Percentiles rank a stretch among this genome's conserved stretches.
These are phyloP conservation scores for Grallaria varia DNA, from an alignment of 2,113 vertebrate species.

Conservation along the genomic window DNA sequence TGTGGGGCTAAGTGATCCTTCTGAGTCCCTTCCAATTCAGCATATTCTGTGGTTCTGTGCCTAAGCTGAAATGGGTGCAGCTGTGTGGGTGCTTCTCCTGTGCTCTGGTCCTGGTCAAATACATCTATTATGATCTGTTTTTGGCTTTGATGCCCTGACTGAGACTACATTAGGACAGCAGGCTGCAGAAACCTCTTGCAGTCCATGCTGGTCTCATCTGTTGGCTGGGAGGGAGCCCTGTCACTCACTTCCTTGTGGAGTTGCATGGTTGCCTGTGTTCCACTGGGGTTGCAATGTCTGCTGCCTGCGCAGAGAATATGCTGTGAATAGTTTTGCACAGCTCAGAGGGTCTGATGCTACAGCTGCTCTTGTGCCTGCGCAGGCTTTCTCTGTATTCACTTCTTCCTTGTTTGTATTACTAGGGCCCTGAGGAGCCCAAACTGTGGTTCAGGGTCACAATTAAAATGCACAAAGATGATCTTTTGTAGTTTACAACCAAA, in stretches of 20 bases:
- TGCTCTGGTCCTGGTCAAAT: neutral
- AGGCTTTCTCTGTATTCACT: neutral
- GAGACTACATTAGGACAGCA: neutral
- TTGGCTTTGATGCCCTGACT: neutral
- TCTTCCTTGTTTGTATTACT: neutral
- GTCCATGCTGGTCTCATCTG: neutral
- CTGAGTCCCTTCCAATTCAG: neutral
- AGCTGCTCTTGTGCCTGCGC: neutral
- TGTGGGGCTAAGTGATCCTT: neutral
- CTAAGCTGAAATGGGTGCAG: neutral
- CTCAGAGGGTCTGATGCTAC: neutral
- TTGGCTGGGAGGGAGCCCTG: neutral
- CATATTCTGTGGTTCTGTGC: accelerated
- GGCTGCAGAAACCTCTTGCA: neutral
- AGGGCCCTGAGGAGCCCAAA: neutral
- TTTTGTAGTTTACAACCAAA: neutral
- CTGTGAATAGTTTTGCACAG: neutral
- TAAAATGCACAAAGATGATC: neutral
- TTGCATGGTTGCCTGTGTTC: neutral
- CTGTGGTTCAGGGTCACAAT: neutral
- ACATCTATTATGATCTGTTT: neutral
- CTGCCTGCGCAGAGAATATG: neutral
- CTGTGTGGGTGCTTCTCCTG: neutral
- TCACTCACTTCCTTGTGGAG: neutral
- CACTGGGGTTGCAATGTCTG: neutral